Conservation (phyloP, 1,140 invertebrate genomes). For the Procambarus clarkii region DNA sequence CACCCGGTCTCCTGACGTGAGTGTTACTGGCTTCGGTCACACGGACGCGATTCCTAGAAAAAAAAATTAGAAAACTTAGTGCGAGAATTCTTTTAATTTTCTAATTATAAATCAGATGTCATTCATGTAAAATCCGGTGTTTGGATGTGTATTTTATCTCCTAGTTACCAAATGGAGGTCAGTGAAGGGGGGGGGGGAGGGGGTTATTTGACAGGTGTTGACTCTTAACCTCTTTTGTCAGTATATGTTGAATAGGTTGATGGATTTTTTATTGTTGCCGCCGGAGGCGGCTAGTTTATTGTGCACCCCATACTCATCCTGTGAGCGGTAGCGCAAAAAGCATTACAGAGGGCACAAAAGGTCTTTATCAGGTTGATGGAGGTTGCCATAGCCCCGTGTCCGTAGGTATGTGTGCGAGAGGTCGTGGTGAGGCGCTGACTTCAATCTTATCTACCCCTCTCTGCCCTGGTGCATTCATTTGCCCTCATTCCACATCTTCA, state of each 20-base stretch:
- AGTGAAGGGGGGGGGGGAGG: too few relatives aligned
- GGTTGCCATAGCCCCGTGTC: not conserved
- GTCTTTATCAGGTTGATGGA: not conserved
- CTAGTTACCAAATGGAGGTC: too few relatives aligned
- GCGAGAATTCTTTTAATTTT: not conserved
- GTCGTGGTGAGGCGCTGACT: not conserved
- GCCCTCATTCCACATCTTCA: not conserved
- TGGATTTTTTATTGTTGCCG: too few relatives aligned
- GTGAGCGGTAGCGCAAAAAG: too few relatives aligned
- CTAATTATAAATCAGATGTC: not conserved
- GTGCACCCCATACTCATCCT: too few relatives aligned
- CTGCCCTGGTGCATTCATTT: not conserved
- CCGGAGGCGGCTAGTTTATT: too few relatives aligned
- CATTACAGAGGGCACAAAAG: too few relatives aligned
- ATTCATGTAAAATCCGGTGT: not conserved
- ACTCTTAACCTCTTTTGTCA: not conserved
- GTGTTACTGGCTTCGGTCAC: not conserved
- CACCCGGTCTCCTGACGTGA: not conserved
- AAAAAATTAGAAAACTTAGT: not conserved
- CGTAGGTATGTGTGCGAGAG: not conserved
- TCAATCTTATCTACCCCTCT: not conserved
- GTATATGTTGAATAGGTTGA: not conserved
- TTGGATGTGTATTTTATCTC: not conserved
- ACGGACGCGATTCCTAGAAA: not conserved
- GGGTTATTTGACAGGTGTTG: not conserved